phyloP scores from a whole-genome alignment of 2,797 vertebrate species.

The Microcaecilia unicolor region DNA sequence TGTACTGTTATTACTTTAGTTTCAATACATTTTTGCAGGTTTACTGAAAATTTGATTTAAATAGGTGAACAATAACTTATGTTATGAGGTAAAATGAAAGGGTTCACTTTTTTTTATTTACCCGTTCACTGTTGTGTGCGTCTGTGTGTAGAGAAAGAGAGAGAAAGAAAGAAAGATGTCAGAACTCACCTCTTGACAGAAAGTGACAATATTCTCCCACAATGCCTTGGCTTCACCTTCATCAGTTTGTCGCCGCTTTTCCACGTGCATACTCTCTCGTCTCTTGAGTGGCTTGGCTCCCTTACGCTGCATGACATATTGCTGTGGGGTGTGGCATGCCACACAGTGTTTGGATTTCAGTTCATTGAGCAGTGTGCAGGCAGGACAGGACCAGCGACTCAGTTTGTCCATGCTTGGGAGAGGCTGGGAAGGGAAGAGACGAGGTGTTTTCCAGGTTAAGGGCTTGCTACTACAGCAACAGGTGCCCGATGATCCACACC shows the following conservation, averaged over 20 bases:
- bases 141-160: no score
- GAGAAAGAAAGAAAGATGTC: no score
- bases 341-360: slow-evolving; percentile 77
- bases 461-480: slow-evolving; percentile 31
- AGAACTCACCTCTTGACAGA: slow-evolving; percentile 84
- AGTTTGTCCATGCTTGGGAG: slow-evolving; percentile 46
- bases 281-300: slow-evolving; percentile 72
- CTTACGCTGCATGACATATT: slow-evolving; percentile 68
- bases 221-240: slow-evolving; percentile 94
- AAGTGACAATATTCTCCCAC: slow-evolving; percentile 92
- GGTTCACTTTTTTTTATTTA: no score
- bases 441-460: slow-evolving; percentile 54
- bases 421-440: slow-evolving; percentile 44
- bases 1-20: no score
- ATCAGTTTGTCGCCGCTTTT: slow-evolving; percentile 82
- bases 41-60: no score
- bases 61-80: no score
- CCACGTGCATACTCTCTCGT: slow-evolving; percentile 88
- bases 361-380: slow-evolving; percentile 87
- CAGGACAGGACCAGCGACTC: slow-evolving; percentile 83
- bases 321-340: slow-evolving; percentile 88
- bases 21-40: no score
- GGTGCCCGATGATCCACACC: slow-evolving; percentile 15
- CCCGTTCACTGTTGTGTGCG: no score
- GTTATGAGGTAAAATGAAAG: no score